phyloP scores from a whole-genome alignment of 2,113 vertebrate genomes.

The Bettongia penicillata region DNA sequence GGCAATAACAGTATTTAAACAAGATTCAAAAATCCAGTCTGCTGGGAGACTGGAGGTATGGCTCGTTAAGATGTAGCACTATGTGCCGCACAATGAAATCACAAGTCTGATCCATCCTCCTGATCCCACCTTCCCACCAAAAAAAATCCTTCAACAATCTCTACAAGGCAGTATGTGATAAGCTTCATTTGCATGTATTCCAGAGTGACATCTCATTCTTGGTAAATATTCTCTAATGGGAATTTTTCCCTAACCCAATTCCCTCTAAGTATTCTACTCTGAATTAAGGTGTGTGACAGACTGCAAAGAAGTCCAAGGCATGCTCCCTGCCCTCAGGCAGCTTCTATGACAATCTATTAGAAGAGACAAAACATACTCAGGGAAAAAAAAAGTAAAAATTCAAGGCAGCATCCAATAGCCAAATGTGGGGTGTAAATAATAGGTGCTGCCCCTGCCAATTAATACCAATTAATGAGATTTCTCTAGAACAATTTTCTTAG shows the following conservation, averaged over 20 bases:
- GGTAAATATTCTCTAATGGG: background rate
- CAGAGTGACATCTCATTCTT: background rate
- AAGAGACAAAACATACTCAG: background rate
- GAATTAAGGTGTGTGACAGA: background rate
- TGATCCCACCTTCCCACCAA: background rate
- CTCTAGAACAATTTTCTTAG: background rate
- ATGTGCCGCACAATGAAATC: background rate
- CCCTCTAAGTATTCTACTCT: background rate
- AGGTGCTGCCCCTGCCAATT: background rate
- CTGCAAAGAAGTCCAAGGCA: background rate
- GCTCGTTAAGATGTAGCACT: background rate
- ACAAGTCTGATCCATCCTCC: background rate
- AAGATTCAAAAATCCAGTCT: background rate
- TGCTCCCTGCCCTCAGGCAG: background rate
- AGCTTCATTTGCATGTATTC: background rate
- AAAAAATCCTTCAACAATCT: background rate
- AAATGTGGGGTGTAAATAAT: background rate
- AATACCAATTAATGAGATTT: background rate
- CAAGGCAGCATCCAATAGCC: background rate
- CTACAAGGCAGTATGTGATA: background rate
- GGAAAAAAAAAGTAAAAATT: background rate
- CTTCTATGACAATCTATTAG: background rate
- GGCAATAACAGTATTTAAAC: background rate
- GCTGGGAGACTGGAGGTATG: background rate
- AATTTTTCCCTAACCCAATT: background rate